phyloP scores from a whole-genome alignment of 2,888 invertebrate genomes.

The Nomada ferruginata region DNA sequence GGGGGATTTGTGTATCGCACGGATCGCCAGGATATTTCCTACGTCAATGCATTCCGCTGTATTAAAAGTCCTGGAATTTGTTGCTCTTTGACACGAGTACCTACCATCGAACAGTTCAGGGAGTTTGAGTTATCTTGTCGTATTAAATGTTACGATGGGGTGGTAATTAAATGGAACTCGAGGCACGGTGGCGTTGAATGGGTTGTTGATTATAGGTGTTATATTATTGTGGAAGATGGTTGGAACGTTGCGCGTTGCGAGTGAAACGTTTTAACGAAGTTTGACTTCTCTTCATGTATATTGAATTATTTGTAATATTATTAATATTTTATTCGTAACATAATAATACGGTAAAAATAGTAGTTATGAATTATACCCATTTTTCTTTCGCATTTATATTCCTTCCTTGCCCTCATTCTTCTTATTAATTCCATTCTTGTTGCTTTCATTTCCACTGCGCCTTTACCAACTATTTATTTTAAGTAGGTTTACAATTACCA shows the following conservation, averaged over 20 bases:
- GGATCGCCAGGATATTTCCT: constrained; percentile 40
- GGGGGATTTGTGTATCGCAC: constrained; percentile 18
- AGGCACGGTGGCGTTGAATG: too few species aligned
- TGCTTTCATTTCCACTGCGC: not conserved
- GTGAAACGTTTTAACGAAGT: too few species aligned
- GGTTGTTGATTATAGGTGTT: too few species aligned
- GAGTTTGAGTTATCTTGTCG: not conserved
- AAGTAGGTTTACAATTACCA: not conserved
- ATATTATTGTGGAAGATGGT: too few species aligned
- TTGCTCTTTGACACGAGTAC: not conserved
- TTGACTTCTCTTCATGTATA: too few species aligned
- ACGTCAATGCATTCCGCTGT: constrained; percentile 30
- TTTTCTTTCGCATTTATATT: not conserved
- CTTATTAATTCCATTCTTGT: not conserved
- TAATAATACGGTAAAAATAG: too few species aligned
- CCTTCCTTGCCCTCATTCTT: not conserved
- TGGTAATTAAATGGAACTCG: not conserved
- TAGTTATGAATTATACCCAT: not conserved
- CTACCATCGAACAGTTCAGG: not conserved
- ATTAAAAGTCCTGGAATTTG: constrained; percentile 9
- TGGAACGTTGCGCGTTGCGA: too few species aligned
- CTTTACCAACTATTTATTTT: not conserved
- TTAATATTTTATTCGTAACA: too few species aligned
- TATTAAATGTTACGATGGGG: not conserved
- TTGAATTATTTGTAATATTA: too few species aligned